A percentile compares a stretch with the other conserved stretches of the same genome.
phyloP scores from a whole-genome alignment of 1,140 invertebrate species.

The Penaeus japonicus region DNA sequence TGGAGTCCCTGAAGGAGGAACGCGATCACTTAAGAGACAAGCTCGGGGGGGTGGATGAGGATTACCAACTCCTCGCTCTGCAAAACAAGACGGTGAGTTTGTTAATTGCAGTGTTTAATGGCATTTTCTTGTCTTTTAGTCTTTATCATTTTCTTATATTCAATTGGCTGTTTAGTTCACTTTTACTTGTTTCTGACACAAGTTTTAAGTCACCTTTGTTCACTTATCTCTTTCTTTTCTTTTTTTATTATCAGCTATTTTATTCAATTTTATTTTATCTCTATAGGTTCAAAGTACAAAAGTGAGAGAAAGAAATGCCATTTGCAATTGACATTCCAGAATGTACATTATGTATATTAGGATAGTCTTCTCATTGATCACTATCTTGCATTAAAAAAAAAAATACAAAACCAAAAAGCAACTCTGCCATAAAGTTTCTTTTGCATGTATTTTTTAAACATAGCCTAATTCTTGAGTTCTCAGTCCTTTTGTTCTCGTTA shows the following conservation, averaged over 20 bases:
- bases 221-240: neutral
- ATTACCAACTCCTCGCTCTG: constrained; percentile 30
- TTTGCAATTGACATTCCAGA: no score
- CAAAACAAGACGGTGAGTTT: constrained; percentile 37
- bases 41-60: constrained; percentile 19
- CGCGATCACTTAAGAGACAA: constrained; percentile 14
- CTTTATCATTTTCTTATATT: neutral
- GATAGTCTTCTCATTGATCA: constrained; percentile 20
- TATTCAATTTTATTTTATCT: neutral
- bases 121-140: neutral
- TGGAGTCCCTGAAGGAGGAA: constrained; percentile 18
- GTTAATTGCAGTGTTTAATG: neutral
- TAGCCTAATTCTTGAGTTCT: neutral
- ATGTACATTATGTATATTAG: constrained; percentile 23
- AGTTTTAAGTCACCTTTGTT: neutral
- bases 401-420: neutral
- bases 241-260: neutral
- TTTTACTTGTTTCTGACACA: no score
- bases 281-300: neutral
- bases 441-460: constrained; percentile 3
- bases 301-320: neutral
- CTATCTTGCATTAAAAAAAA: constrained; percentile 14
- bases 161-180: neutral
- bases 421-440: neutral
- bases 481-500: neutral